Evolutionary conservation across 1,140 invertebrate species (phyloP).

Genomic region (Meloidogyne exigua): DNA sequence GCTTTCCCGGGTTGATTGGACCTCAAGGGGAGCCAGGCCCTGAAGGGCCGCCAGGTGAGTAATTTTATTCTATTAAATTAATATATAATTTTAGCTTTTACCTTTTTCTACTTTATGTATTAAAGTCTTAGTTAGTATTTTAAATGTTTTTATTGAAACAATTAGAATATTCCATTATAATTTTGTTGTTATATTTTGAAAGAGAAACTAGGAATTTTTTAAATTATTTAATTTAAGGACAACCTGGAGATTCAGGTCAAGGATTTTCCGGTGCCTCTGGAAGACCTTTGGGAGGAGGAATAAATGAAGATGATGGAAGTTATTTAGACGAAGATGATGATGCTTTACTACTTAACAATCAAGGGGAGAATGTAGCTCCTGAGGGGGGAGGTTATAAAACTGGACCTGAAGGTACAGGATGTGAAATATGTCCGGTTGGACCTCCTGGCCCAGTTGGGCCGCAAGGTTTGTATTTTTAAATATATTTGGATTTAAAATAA

Average conservation of each 20-base stretch:
- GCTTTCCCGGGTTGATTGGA: background rate
- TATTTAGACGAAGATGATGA: background rate
- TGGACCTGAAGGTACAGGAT: background rate
- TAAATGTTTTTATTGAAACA: too few relatives aligned
- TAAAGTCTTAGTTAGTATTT: too few relatives aligned
- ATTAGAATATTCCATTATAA: too few relatives aligned
- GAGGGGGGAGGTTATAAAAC: background rate
- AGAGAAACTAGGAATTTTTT: too few relatives aligned
- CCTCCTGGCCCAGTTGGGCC: background rate
- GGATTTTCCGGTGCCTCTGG: background rate
- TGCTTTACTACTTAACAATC: background rate
- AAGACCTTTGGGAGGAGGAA: background rate
- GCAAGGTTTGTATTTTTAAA: background rate
- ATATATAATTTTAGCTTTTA: too few relatives aligned
- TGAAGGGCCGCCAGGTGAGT: too few relatives aligned
- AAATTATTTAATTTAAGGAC: too few relatives aligned
- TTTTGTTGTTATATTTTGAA: too few relatives aligned
- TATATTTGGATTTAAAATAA: background rate
- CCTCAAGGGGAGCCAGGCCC: background rate
- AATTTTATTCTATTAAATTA: too few relatives aligned
- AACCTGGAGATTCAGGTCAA: too few relatives aligned
- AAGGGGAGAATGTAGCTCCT: background rate
- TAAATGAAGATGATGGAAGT: background rate
- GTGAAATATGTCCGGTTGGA: background rate
- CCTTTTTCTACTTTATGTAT: too few relatives aligned